Percentiles rank a stretch among this genome's conserved stretches.
phyloP scores from a whole-genome alignment of 2,888 invertebrate species.

The Amiota minor region DNA sequence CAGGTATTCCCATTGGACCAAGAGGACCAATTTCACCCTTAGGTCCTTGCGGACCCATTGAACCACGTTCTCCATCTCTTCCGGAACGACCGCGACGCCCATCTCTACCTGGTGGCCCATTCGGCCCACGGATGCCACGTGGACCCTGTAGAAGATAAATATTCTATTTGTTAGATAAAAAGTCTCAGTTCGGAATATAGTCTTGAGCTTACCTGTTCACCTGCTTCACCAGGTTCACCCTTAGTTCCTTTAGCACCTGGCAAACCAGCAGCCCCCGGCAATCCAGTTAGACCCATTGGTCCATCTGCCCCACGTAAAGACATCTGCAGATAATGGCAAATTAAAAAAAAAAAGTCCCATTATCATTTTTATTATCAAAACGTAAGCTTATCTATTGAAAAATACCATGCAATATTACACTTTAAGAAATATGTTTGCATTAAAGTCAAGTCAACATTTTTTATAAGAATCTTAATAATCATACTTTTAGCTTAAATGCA shows the following conservation, averaged over 20 bases:
- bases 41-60: conserved; percentile 75
- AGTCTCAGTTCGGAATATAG: background rate
- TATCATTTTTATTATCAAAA: background rate
- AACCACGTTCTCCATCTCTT: conserved; percentile 76
- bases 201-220: conserved; percentile 77
- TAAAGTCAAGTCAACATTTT: too few species aligned
- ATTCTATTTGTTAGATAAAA: conserved; percentile 79
- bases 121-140: conserved; percentile 79
- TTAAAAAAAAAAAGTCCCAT: too few species aligned
- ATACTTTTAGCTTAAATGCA: too few species aligned
- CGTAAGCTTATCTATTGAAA: background rate
- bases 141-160: conserved; percentile 74
- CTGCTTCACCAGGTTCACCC: conserved; percentile 87
- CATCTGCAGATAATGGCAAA: background rate
- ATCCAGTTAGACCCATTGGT: conserved; percentile 80
- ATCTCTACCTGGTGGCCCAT: conserved; percentile 74
- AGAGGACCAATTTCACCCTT: conserved; percentile 86
- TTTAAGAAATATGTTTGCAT: too few species aligned
- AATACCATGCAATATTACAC: too few species aligned
- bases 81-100: conserved; percentile 79
- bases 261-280: conserved; percentile 77
- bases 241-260: conserved; percentile 79
- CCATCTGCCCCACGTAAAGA: conserved; percentile 84
- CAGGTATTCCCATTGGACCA: conserved; percentile 83
- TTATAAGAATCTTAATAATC: too few species aligned